These are phyloP conservation scores for Parazoanthus darwini DNA, from an alignment of 92 coral and sea anemone species.

Conservation along the genomic window DNA sequence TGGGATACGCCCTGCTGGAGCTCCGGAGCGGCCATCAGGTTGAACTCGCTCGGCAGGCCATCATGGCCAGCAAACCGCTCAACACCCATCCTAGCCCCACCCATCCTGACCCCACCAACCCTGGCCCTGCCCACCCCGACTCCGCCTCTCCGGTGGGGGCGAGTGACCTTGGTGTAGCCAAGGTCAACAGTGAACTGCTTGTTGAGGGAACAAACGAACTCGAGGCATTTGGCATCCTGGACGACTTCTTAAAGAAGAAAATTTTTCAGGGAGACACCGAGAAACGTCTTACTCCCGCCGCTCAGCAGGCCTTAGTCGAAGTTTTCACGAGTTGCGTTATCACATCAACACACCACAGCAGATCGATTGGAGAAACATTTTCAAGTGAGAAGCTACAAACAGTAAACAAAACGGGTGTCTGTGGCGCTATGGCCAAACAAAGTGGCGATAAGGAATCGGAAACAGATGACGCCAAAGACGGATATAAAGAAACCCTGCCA, in stretches of 20 bases:
- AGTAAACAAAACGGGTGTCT: neutral
- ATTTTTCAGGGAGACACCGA: constrained; percentile 52
- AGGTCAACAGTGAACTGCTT: constrained; percentile 81
- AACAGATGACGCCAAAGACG: neutral
- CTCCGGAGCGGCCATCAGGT: constrained; percentile 82
- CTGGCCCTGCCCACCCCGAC: neutral
- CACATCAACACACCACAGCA: constrained; percentile 3
- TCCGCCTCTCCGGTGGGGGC: constrained; percentile 40
- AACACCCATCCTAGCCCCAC: constrained; percentile 35
- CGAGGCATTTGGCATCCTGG: constrained; percentile 83
- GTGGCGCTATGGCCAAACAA: neutral
- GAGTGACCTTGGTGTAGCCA: constrained; percentile 64
- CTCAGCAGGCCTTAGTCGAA: constrained; percentile 62
- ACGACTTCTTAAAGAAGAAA: constrained; percentile 67
- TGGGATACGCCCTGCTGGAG: constrained; percentile 85
- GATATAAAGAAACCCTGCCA: neutral
- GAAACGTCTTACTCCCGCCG: constrained; percentile 44
- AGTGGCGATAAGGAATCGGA: neutral
- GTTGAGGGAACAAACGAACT: constrained; percentile 95
- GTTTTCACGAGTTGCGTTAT: constrained; percentile 73
- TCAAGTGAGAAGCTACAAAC: constrained; percentile 8
- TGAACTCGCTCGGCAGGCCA: constrained; percentile 86
- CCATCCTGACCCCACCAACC: constrained; percentile 9
- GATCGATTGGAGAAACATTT: neutral
- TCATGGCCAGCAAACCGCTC: constrained; percentile 63